Percentiles rank a stretch among this genome's conserved stretches.
These are phyloP conservation scores for Pitangus sulphuratus DNA, from an alignment of 2,797 vertebrate species.

Conservation along the genomic window DNA sequence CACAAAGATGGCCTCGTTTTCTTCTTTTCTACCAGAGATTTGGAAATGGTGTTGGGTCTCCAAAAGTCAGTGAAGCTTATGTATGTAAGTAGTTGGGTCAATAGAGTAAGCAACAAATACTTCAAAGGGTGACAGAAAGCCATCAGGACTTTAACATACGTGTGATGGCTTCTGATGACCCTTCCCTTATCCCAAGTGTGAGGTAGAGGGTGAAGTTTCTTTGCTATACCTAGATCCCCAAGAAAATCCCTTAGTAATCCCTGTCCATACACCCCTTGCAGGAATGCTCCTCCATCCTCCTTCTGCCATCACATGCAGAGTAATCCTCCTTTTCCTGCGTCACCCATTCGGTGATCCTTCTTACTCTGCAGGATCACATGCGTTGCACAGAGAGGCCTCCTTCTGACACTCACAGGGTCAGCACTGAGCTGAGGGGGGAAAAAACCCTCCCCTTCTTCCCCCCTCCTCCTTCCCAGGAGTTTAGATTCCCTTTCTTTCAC, in stretches of 20 bases:
- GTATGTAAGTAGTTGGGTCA: background rate
- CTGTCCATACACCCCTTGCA: background rate
- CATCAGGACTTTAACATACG: background rate
- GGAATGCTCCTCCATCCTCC: slow-evolving; percentile 18
- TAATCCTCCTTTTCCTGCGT: slow-evolving; percentile 42
- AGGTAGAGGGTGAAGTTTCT: background rate
- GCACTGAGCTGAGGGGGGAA: background rate
- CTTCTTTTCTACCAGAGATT: background rate
- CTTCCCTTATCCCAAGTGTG: background rate
- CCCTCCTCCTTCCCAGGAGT: background rate
- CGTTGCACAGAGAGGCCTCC: background rate
- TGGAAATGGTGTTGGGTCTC: background rate
- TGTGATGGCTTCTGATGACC: background rate
- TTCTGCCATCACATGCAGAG: slow-evolving; percentile 23
- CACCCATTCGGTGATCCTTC: slow-evolving; percentile 43
- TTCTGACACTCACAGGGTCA: background rate
- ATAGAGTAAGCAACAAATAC: background rate
- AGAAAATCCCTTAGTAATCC: slow-evolving; percentile 59
- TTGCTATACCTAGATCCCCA: background rate
- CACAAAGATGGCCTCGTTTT: background rate
- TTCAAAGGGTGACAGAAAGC: background rate
- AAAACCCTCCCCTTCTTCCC: background rate
- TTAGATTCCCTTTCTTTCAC: background rate
- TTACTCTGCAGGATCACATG: slow-evolving; percentile 12
- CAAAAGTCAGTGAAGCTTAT: background rate